Base-by-base conservation (phyloP, 2,113 vertebrate species). In the Sceloporus tristichus region DNA sequence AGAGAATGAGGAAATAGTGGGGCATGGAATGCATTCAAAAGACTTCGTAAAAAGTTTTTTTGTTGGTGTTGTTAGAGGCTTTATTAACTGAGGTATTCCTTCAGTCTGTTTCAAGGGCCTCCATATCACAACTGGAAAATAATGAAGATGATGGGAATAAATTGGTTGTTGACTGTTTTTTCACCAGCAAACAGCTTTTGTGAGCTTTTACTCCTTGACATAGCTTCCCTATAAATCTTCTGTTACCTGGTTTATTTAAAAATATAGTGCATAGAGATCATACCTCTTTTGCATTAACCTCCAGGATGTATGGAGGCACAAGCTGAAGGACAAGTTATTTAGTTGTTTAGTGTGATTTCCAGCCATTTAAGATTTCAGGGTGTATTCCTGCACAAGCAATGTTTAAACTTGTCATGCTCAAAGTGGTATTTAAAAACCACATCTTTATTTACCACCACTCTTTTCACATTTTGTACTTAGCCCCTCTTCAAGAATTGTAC, bases 401-500 rank as follows among this genome's bases (percentile, higher is more conserved):
- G 70, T 75, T 80, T 34, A 73, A 48, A 77, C 75, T 77, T 40
- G 25, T 18, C 42, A 56, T 23, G 16, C 34, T 85, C 42, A 86
- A 53, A 86, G 34, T 70, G 25, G 27, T 14, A 25, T 40, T 85
- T 70, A 81, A 40, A 65, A 73, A 9, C 38, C 29, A 38, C 10
- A 21, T 0, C 82, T 83, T 29, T 71, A 29, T 71, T 29, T 71
- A 84, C 14, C 84, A 89, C 91, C 62, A 38, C 80, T 81, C 0
- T 71, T 75, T 87, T 93, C 90, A 94, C 81, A 80, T 77, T 87
- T 92, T 25, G 88, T 92, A 91, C 86, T 92, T 91, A 87, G 92
- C 89, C 4, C 40, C 82, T 89, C 88, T 92, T 95, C 95, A 96
- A 94, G 95, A 93, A 95, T 92, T 89, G 91, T 38, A 82, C 91